Percentiles rank a stretch among this genome's conserved stretches.
Evolutionary conservation across 2,888 invertebrate genomes (phyloP).

Genomic region (Tiphia femorata): DNA sequence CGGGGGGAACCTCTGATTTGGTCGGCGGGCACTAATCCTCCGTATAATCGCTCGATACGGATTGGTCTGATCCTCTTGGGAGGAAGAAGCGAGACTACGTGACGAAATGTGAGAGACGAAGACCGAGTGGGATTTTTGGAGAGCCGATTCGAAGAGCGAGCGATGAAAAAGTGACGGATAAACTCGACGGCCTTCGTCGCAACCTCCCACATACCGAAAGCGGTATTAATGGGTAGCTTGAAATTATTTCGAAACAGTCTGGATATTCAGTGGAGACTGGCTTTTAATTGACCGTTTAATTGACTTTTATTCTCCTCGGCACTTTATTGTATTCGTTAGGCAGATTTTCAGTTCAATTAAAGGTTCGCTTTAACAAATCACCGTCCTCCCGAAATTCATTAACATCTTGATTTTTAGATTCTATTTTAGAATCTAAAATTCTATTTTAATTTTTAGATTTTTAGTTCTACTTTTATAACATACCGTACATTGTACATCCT

Average conservation of each 20-base stretch:
- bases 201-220: conserved; percentile 8
- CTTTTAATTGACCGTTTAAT: too few species aligned
- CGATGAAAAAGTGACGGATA: conserved; percentile 18
- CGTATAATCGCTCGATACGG: conserved; percentile 32
- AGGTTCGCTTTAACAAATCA: too few species aligned
- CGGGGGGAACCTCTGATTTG: conserved; percentile 38
- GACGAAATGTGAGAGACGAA: background rate
- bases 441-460: too few species aligned
- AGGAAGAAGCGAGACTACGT: background rate
- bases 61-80: conserved; percentile 21
- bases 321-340: conserved; percentile 7
- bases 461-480: too few species aligned
- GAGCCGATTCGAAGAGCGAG: conserved; percentile 5
- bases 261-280: too few species aligned
- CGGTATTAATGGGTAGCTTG: background rate
- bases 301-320: too few species aligned
- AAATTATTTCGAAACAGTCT: too few species aligned
- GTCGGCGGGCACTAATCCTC: conserved; percentile 44
- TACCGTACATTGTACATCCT: too few species aligned
- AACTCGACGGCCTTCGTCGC: conserved; percentile 24
- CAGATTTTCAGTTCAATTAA: too few species aligned
- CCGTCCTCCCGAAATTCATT: too few species aligned
- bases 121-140: conserved; percentile 10
- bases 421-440: too few species aligned
- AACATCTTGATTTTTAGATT: too few species aligned